Evolutionary conservation across 2,888 invertebrate species (phyloP).

Genomic region (Drosophila emarginata): DNA sequence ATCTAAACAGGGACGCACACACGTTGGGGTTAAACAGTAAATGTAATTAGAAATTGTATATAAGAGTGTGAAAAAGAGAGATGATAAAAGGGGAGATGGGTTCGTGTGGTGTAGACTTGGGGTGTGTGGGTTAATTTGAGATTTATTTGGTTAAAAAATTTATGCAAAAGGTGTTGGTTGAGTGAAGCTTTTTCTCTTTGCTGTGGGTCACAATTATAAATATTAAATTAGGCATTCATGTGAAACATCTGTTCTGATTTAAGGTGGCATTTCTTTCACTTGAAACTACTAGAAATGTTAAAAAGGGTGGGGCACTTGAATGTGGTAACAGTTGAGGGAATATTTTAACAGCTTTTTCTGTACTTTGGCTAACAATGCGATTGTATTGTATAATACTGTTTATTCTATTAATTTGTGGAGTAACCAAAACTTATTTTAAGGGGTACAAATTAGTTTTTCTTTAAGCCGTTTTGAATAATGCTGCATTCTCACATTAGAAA

Average conservation of each 20-base stretch:
- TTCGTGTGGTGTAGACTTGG: background rate
- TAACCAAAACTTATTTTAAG: too few relatives aligned
- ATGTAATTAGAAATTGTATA: slow-evolving; percentile 32
- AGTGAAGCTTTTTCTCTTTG: background rate
- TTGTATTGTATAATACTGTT: too few relatives aligned
- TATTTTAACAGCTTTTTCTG: background rate
- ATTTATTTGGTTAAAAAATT: slow-evolving; percentile 32
- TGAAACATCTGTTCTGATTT: background rate
- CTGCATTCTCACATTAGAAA: too few relatives aligned
- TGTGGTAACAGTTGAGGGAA: background rate
- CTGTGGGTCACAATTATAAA: slow-evolving; percentile 1
- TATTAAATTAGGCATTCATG: slow-evolving; percentile 1
- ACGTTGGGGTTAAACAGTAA: slow-evolving; percentile 25
- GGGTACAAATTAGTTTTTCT: too few relatives aligned
- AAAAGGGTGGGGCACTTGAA: background rate
- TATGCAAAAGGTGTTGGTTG: background rate
- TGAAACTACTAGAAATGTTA: background rate
- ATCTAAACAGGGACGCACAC: slow-evolving; percentile 1
- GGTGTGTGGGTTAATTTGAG: slow-evolving; percentile 32
- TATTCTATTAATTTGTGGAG: too few relatives aligned
- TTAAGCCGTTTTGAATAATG: too few relatives aligned
- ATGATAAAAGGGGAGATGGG: background rate
- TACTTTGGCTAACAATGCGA: too few relatives aligned
- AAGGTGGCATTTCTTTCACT: background rate
- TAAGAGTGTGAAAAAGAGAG: too few relatives aligned